Evolutionary conservation across 1,140 invertebrate species (phyloP).

Genomic region (Hydropsyche tenuis): DNA sequence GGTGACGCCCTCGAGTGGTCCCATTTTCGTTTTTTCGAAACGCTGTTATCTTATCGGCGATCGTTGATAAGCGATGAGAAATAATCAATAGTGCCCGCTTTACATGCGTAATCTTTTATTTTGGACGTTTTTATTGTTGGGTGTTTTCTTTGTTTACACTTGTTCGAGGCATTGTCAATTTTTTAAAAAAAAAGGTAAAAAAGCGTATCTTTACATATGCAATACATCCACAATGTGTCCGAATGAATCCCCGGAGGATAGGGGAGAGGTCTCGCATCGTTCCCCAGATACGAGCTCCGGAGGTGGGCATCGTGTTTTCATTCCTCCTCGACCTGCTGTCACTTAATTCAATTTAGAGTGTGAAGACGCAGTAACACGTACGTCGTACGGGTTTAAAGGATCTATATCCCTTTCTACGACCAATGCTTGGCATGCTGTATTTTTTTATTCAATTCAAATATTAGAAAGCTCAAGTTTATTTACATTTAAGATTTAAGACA

Average conservation of each 20-base stretch:
- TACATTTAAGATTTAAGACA: too few species aligned
- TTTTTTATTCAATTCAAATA: background rate
- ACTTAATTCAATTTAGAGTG: constrained; percentile 42
- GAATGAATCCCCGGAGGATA: constrained; percentile 15
- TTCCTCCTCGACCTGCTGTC: constrained; percentile 26
- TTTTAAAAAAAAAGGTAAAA: background rate
- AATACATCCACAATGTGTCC: constrained; percentile 29
- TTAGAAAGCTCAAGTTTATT: background rate
- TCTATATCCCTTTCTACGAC: constrained; percentile 11
- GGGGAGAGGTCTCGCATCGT: background rate
- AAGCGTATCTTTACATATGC: background rate
- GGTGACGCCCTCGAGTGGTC: too few species aligned
- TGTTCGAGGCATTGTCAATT: background rate
- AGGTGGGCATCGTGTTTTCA: constrained; percentile 27
- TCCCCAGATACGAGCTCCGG: constrained; percentile 15
- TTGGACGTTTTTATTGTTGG: too few species aligned
- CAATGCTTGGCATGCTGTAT: background rate
- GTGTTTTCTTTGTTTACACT: too few species aligned
- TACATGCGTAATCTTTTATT: too few species aligned
- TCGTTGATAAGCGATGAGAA: too few species aligned
- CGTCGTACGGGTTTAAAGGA: constrained; percentile 22
- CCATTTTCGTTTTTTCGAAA: too few species aligned
- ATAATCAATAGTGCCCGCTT: too few species aligned
- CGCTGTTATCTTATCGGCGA: too few species aligned
- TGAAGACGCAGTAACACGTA: constrained; percentile 31